Evolutionary conservation across 2,888 invertebrate genomes (phyloP).

Genomic region (Disparrhopalites patrizii): DNA sequence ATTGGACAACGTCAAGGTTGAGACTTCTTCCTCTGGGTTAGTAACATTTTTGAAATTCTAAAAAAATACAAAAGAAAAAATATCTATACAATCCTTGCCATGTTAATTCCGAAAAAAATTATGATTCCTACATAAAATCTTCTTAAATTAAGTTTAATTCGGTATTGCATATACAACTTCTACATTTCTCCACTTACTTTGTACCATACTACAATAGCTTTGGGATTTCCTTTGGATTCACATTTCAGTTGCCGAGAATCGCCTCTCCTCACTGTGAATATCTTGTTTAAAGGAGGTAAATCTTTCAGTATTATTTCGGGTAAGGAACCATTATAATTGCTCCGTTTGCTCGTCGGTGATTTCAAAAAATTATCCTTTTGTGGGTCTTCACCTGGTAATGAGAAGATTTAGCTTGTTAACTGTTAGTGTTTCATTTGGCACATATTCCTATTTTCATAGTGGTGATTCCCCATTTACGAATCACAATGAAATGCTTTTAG

Average conservation of each 20-base stretch:
- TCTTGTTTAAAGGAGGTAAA: conserved; percentile 23
- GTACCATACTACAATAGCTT: conserved; percentile 43
- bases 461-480: too few species aligned
- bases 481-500: too few species aligned
- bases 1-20: conserved; percentile 38
- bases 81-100: too few species aligned
- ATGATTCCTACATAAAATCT: conserved; percentile 31
- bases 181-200: conserved; percentile 29
- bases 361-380: conserved; percentile 37
- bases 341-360: conserved; percentile 21
- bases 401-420: too few species aligned
- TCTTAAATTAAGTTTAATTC: neutral
- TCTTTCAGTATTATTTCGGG: conserved; percentile 38
- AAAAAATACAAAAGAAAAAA: too few species aligned
- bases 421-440: too few species aligned
- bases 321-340: conserved; percentile 21
- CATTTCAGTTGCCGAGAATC: conserved; percentile 36
- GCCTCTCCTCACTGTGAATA: conserved; percentile 28
- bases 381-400: conserved; percentile 39
- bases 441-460: too few species aligned
- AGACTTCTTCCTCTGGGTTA: conserved; percentile 26
- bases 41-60: conserved; percentile 34
- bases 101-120: too few species aligned
- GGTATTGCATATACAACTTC: neutral
- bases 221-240: conserved; percentile 45